Evolutionary conservation across 2,113 vertebrate genomes (phyloP), one percentile per base, ranked within the genome.

Genomic region (Brachionichthys hirsutus): DNA sequence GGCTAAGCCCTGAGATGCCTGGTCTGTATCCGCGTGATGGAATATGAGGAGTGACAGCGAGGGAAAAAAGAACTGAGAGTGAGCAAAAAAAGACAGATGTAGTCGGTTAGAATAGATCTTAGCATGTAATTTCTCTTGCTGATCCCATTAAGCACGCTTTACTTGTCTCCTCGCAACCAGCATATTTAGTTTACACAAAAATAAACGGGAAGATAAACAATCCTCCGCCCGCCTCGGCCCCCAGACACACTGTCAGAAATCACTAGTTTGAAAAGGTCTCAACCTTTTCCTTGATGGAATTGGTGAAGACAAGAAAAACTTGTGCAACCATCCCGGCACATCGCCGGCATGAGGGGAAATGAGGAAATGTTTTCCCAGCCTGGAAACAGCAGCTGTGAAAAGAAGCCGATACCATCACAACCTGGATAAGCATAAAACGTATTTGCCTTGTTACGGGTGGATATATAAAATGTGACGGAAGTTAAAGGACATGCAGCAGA

Each of bases 1-100:
- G 73, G 70, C 84, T 85, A 78, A 87, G 73, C 73, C 66, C 57
- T 70, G 41, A 81, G 69, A 81, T 56, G 70, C 58, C 65, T 19
- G 35, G 73, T 35, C 75, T 70, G 73, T 58, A 79, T 69, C 61
- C 53, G 73, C 9, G 35, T 64, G 69, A 79, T 65, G 70, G 75
- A 62, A 79, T 70, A 62, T 60, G 52, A 72, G 64, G 57, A 76
- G 73, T 24, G 53, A 72, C 60, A 65, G 56, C 18, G 62, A 48
- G 56, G 55, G 62, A 19, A 51, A 48, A 36, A 75, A 45, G 44
- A 69, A 81, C 67, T 61, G 58, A 82, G 70, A 57, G 41, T 59
- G 56, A 73, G 60, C 20, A 48, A 53, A 59, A n/a, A 75, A 51
- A 58, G 30, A 53, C 60, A 56, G 62, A 85, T 70, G 51, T 48